Evolutionary conservation across 2,113 vertebrate species (phyloP), one percentile per base, ranked within the genome.

Genomic region (Cavia aperea): DNA sequence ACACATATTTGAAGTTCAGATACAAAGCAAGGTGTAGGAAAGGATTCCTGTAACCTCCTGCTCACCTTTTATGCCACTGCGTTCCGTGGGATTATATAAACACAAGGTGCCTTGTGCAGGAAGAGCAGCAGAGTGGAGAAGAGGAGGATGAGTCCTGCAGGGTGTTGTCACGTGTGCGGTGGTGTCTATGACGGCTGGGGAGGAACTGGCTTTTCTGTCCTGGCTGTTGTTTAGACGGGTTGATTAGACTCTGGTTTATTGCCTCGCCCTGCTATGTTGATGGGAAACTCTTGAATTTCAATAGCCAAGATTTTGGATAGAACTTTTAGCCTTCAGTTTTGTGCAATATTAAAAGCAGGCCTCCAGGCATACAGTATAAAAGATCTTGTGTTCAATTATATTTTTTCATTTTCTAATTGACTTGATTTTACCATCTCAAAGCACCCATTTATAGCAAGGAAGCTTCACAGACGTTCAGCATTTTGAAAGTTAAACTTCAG

Each of bases 1-100:
- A 96, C 95, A 94, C 90, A 93, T 29, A 51, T 78, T 73, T 82
- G 91, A 91, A 95, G 63, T 93, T 90, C 73, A 83, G 51, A 78
- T 82, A 81, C 81, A 89, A 68, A 93, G 51, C 49, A 58, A 89
- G n/a, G 43, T 90, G 94, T 46, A 49, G 78, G n/a, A 46, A 92
- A 49, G 77, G 60, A 88, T 91, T 70, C 66, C 78, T 65, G 31
- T 84, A 60, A 24, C 56, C 89, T 93, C 46, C 84, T 90, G 49
- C 49, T 82, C 84, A 36, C 24, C 23, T 91, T 93, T 88, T 66
- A 63, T 83, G 68, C 21, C 6, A 4, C 91, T 65, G 70, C 78
- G 62, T 49, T 90, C 56, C 85, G 8, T 23, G n/a, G 49, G n/a
- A 87, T 88, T 79, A 78, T 84, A 43, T 54, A 89, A 94, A 93